phyloP scores from a whole-genome alignment of 2,113 vertebrate species.

The Chaetodon auriga region DNA sequence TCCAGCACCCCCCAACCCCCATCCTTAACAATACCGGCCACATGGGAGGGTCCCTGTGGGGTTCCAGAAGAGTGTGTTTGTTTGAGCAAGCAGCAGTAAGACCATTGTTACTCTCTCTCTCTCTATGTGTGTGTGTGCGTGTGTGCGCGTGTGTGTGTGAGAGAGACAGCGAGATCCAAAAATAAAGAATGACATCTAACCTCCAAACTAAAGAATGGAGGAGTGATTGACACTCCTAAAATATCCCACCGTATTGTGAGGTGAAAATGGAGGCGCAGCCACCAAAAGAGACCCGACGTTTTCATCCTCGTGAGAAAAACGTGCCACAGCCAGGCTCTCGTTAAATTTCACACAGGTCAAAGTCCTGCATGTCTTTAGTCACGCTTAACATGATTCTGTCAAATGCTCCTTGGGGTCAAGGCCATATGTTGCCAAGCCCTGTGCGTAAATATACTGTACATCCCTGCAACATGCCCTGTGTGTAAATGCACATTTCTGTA shows the following conservation, averaged over 20 bases:
- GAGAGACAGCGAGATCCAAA: conserved; percentile 48
- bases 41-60: conserved; percentile 72
- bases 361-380: conserved; percentile 1
- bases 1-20: conserved; percentile 16
- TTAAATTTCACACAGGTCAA: conserved; percentile 7
- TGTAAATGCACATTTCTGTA: conserved; percentile 31
- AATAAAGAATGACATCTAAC: conserved; percentile 76
- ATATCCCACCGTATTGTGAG: conserved; percentile 39
- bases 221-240: conserved; percentile 64
- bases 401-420: conserved; percentile 41
- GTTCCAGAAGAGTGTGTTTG: conserved; percentile 79
- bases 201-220: conserved; percentile 51
- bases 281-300: not conserved
- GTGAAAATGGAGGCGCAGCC: conserved; percentile 61
- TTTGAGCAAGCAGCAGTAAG: conserved; percentile 62
- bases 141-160: conserved; percentile 4
- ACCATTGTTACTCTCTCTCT: conserved; percentile 60
- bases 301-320: conserved; percentile 60
- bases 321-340: conserved; percentile 4
- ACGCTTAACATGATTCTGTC: conserved; percentile 6
- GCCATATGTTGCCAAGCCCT: not conserved
- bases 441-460: conserved; percentile 19
- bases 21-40: conserved; percentile 70
- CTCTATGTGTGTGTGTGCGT: conserved; percentile 43
- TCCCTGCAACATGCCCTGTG: conserved; percentile 21